Evolutionary conservation across 2,113 vertebrate species (phyloP), one percentile per base, ranked within the genome.

Genomic region (Gambusia holbrooki): DNA sequence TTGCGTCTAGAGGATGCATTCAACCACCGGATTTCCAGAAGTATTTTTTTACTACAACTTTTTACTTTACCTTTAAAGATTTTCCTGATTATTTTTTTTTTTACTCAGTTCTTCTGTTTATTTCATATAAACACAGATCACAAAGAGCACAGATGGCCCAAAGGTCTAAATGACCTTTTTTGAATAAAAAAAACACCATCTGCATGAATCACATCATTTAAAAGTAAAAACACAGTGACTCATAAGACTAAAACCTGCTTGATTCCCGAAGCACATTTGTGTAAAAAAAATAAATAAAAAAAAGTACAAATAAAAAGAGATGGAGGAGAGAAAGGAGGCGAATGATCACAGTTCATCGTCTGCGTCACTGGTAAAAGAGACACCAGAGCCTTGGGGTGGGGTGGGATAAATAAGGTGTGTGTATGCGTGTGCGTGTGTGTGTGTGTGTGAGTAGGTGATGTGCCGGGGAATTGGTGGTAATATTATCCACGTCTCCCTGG

Each of bases 351-450:
- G 81, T 81, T 71, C 69, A 1, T 32, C 17, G 69, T 66, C 80
- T 35, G 83, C 84, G 82, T 90, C 90, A 88, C 45, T 6, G 40
- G 33, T 67, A 80, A 74, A 77, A 90, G 73, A 74, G 77, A 82
- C 89, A 77, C 72, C 64, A 33, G 82, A 84, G 71, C 74, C 72
- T n/a, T 37, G 62, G 77, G 88, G 82, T 12, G 12, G 71, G 40
- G 73, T 62, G 62, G 82, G 79, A 90, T 89, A 86, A 90, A 92
- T 92, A 90, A 90, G 84, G 45, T 87, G 64, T 14, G 63, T 74
- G 40, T 13, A 27, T 27, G 27, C 27, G 27, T 27, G 40, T 3
- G 37, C 13, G 13, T 35, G 35, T 37, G 35, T n/a, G n/a, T n/a
- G n/a, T n/a, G n/a, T 35, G 9, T 77, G 70, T 15, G 42, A 45